Percentiles rank a stretch among this genome's conserved stretches.
These are phyloP conservation scores for Limonius californicus DNA, from an alignment of 1,140 invertebrate genomes.

Conservation along the genomic window DNA sequence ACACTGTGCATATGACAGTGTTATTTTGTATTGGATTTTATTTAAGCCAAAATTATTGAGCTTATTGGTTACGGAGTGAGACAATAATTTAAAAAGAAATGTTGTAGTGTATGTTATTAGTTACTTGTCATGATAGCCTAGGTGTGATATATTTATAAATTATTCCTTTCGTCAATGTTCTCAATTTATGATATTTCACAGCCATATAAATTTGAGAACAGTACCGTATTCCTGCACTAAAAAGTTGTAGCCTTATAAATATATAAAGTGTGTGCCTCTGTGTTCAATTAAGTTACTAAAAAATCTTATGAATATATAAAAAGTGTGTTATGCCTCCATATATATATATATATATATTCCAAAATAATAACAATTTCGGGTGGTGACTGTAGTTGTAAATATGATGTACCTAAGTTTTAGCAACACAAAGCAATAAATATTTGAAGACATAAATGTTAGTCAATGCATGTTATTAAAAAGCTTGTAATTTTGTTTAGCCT, in stretches of 20 bases:
- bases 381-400: not conserved
- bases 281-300: conserved; percentile 10
- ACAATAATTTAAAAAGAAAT: conserved; percentile 8
- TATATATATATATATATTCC: not conserved
- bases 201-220: conserved; percentile 12
- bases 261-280: conserved; percentile 8
- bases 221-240: not conserved
- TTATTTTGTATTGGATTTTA: not conserved
- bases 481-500: too few species aligned
- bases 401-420: not conserved
- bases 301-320: not conserved
- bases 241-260: conserved; percentile 5
- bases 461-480: too few species aligned
- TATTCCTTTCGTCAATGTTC: conserved; percentile 1
- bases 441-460: not conserved
- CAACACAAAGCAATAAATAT: not conserved
- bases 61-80: conserved; percentile 7
- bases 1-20: too few species aligned
- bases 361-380: not conserved
- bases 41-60: not conserved
- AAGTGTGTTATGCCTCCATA: not conserved
- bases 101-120: conserved; percentile 7
- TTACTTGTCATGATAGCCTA: not conserved
- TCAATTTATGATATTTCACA: conserved; percentile 12
- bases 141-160: conserved; percentile 13